Base-by-base conservation (phyloP, 2,113 vertebrate genomes). In the Pelvicachromis taeniatus region DNA sequence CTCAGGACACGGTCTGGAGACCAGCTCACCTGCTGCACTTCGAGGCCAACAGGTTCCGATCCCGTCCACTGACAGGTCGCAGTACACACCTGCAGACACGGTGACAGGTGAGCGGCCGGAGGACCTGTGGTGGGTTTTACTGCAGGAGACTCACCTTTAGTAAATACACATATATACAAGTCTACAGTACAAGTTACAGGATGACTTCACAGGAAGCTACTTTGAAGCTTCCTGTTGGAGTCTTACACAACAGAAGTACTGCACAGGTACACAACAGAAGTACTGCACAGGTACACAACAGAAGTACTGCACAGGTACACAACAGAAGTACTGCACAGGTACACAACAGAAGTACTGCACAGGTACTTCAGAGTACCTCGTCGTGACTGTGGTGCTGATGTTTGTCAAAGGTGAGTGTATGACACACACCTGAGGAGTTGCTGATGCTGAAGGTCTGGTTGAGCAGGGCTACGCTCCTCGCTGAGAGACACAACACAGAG, bases 41-140 rank as follows among this genome's bases (percentile, higher is more conserved):
- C 59, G 89, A 55, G 91, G 91, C 91, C 91, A 92, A 35, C 91
- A 92, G 19, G 91, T 92, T 13, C 91, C 91, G 8, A 92, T 91
- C 1, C 91, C 87, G 1, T 92, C 91, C 68, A 92, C 87, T 4
- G 91, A 92, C 45, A 92, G 81, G n/a, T 88, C 59, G 26, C 91
- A 92, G 14, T 53, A 78, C 11, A 88, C 3, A 81, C 87, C 91
- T 92, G 78, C 29, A 50, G 17, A 63, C 2, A 23, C 9, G 23
- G 21, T 2, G 29, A 42, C 23, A 14, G 63, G n/a, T 42, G 1
- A 23, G 3, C 23, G 26, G 26, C 11, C 11, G 14, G 16, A 53
- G 13, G 55, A 52, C 40, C 50, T 75, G 54, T 48, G n/a, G 21
- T n/a, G 12, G 21, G 5, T 54, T 56, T 40, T 40, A 40, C 13